Conservation (phyloP, 2,113 vertebrate genomes). For the Stomatorhinus ivindoensis region DNA sequence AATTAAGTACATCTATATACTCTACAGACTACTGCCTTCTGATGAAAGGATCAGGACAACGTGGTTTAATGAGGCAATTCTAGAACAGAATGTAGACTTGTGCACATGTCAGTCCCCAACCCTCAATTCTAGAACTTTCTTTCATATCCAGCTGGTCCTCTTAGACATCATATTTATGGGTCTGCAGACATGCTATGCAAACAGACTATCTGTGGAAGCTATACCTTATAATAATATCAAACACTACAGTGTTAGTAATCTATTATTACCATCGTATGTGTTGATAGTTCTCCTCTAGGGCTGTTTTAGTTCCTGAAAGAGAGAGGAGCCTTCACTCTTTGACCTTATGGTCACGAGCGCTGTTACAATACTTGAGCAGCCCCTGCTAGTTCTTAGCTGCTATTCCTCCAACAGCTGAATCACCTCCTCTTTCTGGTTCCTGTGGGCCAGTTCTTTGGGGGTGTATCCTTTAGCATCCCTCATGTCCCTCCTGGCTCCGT, state of each 20-base stretch:
- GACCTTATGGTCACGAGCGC: not conserved
- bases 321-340: not conserved
- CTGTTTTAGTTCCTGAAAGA: not conserved
- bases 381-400: not conserved
- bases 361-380: not conserved
- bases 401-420: conserved; percentile 46
- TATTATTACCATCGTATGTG: not conserved
- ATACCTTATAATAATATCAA: not conserved
- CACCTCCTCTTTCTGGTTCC: conserved; percentile 51
- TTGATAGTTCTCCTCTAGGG: not conserved
- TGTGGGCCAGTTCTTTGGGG: conserved; percentile 59
- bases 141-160: not conserved
- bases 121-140: not conserved
- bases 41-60: not conserved
- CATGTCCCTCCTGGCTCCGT: conserved; percentile 48
- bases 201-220: not conserved
- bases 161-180: not conserved
- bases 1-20: not conserved
- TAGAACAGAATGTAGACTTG: not conserved
- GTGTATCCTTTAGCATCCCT: conserved; percentile 57
- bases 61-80: not conserved
- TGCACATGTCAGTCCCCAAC: not conserved
- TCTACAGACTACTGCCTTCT: not conserved
- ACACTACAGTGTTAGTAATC: not conserved
- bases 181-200: not conserved